These are phyloP conservation scores for Thecophora atra DNA, from an alignment of 2,888 invertebrate genomes.

Conservation along the genomic window DNA sequence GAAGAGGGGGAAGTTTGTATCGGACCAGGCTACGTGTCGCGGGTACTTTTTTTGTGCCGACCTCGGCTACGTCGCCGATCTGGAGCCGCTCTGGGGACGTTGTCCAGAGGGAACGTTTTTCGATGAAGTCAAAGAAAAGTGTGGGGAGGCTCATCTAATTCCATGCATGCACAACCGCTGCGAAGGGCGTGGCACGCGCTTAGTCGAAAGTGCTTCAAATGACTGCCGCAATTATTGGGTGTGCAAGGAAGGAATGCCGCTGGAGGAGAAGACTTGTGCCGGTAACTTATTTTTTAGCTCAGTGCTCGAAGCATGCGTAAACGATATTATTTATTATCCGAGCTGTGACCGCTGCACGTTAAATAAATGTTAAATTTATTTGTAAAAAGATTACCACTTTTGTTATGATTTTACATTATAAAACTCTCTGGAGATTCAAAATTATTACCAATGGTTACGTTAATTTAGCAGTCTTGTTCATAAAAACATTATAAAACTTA, in stretches of 20 bases:
- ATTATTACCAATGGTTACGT: no score
- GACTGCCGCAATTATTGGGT: constrained; percentile 55
- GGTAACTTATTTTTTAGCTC: constrained; percentile 58
- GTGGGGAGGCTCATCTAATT: constrained; percentile 47
- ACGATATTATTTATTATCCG: constrained; percentile 48
- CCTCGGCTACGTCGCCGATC: constrained; percentile 47
- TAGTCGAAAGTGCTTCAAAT: constrained; percentile 51
- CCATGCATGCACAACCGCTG: constrained; percentile 57
- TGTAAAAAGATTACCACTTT: not conserved
- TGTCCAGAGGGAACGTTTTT: constrained; percentile 55
- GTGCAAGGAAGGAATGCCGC: constrained; percentile 48
- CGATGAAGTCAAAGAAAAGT: constrained; percentile 42
- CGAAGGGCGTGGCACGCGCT: constrained; percentile 55
- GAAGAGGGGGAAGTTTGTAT: constrained; percentile 32
- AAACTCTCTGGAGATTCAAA: not conserved
- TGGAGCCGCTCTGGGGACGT: constrained; percentile 54
- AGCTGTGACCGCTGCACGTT: constrained; percentile 49
- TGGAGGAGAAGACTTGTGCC: constrained; percentile 47
- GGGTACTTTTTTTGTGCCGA: constrained; percentile 55
- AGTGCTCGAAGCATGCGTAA: constrained; percentile 48
- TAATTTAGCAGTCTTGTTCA: no score
- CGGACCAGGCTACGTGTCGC: constrained; percentile 56
- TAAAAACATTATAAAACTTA: no score
- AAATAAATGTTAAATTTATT: not conserved
- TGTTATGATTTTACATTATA: not conserved